Evolutionary conservation across 2,113 vertebrate genomes (phyloP).

Genomic region (Oplegnathus fasciatus): DNA sequence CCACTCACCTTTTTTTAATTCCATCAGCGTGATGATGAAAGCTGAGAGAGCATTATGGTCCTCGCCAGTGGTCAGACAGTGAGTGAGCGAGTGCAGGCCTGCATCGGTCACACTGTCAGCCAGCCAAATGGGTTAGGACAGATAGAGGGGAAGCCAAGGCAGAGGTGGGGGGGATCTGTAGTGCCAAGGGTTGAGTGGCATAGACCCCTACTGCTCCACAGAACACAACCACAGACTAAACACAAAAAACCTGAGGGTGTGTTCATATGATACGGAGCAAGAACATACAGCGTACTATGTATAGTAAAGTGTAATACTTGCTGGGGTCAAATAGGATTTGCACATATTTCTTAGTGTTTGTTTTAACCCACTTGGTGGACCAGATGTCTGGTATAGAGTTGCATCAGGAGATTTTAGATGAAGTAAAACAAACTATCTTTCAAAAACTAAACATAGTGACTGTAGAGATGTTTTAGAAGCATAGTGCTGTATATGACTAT

Average conservation of each 20-base stretch:
- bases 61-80: constrained; percentile 58
- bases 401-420: constrained; percentile 11
- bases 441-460: neutral
- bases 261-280: constrained; percentile 13
- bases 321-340: constrained; percentile 35
- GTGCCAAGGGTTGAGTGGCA: constrained; percentile 47
- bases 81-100: constrained; percentile 62
- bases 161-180: neutral
- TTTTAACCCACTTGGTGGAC: constrained; percentile 35
- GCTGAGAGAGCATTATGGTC: constrained; percentile 67
- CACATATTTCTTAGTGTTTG: constrained; percentile 36
- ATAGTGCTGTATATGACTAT: neutral
- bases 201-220: constrained; percentile 39
- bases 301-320: neutral
- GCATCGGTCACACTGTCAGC: constrained; percentile 61
- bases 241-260: constrained; percentile 34
- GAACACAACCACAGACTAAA: constrained; percentile 37
- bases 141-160: constrained; percentile 20
- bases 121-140: constrained; percentile 57
- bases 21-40: constrained; percentile 71
- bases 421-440: constrained; percentile 6
- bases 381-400: constrained; percentile 39
- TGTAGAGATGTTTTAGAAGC: neutral
- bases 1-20: constrained; percentile 72
- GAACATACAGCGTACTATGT: constrained; percentile 13